Base-by-base conservation (phyloP, 2,113 vertebrate genomes). In the Urocitellus parryii region DNA sequence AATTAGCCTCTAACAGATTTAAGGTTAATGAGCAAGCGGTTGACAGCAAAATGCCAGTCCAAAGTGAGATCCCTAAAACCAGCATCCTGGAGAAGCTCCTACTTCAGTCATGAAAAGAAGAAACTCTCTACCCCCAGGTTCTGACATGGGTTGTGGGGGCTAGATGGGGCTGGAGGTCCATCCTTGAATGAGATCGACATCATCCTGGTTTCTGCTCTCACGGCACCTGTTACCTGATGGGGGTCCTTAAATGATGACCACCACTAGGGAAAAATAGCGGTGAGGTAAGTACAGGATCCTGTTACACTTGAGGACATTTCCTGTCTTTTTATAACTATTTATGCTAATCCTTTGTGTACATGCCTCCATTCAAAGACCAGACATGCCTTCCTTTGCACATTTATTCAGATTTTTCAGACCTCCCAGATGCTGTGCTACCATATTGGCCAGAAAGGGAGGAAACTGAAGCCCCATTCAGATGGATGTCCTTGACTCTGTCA, bases 361-460 rank as follows among this genome's bases (percentile, higher is more conserved):
- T 3, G 1, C 13, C 22, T 10, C 22, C 18, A 37, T 7, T 20
- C 1, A 18, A 88, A 20, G 42, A 7, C 18, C 29, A 6, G 81
- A 42, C 63, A 14, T 34, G 4, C 13, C 10, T 13, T 42, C 12
- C 32, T 12, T 34, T 68, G 32, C 12, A 58, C 6, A 20, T 45
- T 11, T 8, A 48, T 27, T 67, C 48, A 5, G 68, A 20, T 32
- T 83, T 18, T 20, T 24, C n/a, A n/a, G 51, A 34, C 48, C 61
- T 14, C 2, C 9, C 32, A 16, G 76, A 13, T 29, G 85, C 22
- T 53, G 56, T 45, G 51, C 39, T 25, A 4, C 20, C 12, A 10
- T 6, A 17, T 45, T 1, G 20, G 3, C 10, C 5, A 2, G 1
- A 5, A 53, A n/a, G 22, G 39, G 51, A 58, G 39, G 24, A 27